Conservation (phyloP, 2,888 invertebrate species). For the Cabera pusaria region DNA sequence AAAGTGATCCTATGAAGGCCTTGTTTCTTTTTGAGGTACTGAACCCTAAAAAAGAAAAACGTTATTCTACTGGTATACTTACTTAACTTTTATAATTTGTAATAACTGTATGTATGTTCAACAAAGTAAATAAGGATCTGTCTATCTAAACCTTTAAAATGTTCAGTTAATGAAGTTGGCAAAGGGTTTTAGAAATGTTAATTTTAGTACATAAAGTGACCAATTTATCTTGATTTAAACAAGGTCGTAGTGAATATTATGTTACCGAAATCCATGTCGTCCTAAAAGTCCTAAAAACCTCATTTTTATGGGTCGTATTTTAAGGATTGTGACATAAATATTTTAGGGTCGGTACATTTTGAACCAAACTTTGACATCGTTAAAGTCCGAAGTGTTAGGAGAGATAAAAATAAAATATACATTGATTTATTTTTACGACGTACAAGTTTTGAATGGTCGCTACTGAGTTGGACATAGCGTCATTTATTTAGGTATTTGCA, state of each 20-base stretch:
- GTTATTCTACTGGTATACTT: no score
- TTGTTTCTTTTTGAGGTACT: no score
- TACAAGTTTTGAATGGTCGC: conserved; percentile 9
- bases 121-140: no score
- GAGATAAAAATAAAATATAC: conserved; percentile 27
- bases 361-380: conserved; percentile 24
- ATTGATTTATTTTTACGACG: conserved; percentile 23
- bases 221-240: conserved; percentile 16
- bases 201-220: not conserved
- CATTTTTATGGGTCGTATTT: conserved; percentile 30
- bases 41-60: no score
- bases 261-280: conserved; percentile 19
- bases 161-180: no score
- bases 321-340: conserved; percentile 29
- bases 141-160: no score
- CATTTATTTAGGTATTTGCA: no score
- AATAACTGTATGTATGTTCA: no score
- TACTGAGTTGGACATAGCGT: no score
- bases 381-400: conserved; percentile 22
- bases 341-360: conserved; percentile 22
- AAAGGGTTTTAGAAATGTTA: conserved; percentile 1
- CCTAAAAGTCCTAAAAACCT: conserved; percentile 14
- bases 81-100: no score
- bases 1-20: no score
- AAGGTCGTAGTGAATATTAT: conserved; percentile 17